Evolutionary conservation across 2,113 vertebrate genomes (phyloP).

Genomic region (Pleuronectes platessa): DNA sequence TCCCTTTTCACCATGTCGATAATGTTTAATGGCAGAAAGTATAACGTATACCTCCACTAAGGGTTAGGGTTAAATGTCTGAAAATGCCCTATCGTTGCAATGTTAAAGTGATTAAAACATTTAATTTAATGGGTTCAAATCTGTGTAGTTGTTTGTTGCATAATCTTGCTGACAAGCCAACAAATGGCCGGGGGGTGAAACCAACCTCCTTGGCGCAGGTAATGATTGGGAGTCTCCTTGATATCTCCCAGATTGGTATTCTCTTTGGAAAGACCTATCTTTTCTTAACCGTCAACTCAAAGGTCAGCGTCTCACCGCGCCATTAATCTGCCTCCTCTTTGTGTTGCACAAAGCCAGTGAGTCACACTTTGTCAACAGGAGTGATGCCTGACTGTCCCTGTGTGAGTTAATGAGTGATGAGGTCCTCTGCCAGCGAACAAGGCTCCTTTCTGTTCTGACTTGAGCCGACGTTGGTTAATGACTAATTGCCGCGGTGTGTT

Average conservation of each 20-base stretch:
- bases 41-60: no score
- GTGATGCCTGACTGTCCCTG: constrained; percentile 62
- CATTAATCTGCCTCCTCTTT: constrained; percentile 55
- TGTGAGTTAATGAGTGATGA: constrained; percentile 79
- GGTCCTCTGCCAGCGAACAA: constrained; percentile 63
- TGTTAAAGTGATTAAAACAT: no score
- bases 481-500: constrained; percentile 70
- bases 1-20: neutral
- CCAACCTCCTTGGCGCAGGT: neutral
- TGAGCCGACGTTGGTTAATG: constrained; percentile 67
- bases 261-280: constrained; percentile 48
- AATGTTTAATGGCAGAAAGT: neutral
- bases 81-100: no score
- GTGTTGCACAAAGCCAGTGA: constrained; percentile 69
- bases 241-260: constrained; percentile 26
- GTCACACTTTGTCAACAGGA: constrained; percentile 76
- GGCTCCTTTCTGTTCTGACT: constrained; percentile 53
- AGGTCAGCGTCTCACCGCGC: constrained; percentile 50
- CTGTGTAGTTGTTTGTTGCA: no score
- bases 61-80: no score
- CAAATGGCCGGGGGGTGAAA: neutral
- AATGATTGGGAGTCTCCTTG: constrained; percentile 14
- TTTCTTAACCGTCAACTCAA: constrained; percentile 53
- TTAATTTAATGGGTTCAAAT: no score
- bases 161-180: no score